These are phyloP conservation scores for Leptopterna dolabrata DNA, from an alignment of 2,888 invertebrate genomes.

Conservation along the genomic window DNA sequence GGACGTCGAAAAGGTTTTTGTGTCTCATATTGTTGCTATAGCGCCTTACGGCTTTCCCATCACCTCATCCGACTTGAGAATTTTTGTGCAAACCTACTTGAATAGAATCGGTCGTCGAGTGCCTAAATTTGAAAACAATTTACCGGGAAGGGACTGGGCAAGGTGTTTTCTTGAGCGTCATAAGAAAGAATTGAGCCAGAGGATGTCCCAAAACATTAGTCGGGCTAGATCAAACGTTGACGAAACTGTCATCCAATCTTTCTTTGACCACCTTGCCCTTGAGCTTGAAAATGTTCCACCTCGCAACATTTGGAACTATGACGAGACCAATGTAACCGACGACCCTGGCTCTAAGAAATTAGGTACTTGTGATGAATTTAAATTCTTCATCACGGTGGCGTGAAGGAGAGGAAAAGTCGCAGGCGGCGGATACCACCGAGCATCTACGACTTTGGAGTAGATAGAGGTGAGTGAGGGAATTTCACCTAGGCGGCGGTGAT, in stretches of 20 bases:
- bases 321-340: constrained; percentile 62
- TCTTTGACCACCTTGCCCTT: neutral
- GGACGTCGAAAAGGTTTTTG: neutral
- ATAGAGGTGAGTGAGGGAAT: no score
- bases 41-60: neutral
- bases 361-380: no score
- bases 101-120: neutral
- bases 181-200: neutral
- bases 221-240: neutral
- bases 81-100: neutral
- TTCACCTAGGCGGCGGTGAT: no score
- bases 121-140: neutral
- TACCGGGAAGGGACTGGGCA: neutral
- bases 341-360: constrained; percentile 64
- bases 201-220: constrained; percentile 11
- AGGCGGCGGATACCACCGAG: no score
- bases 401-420: no score
- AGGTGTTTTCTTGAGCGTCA: neutral
- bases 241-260: neutral
- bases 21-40: neutral
- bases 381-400: no score
- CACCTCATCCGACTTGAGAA: neutral
- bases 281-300: neutral
- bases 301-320: constrained; percentile 57
- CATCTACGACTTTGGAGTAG: no score